Percentiles rank a stretch among this genome's conserved stretches.
These are phyloP conservation scores for Erebia aethiops DNA, from an alignment of 2,888 invertebrate genomes.

Conservation along the genomic window DNA sequence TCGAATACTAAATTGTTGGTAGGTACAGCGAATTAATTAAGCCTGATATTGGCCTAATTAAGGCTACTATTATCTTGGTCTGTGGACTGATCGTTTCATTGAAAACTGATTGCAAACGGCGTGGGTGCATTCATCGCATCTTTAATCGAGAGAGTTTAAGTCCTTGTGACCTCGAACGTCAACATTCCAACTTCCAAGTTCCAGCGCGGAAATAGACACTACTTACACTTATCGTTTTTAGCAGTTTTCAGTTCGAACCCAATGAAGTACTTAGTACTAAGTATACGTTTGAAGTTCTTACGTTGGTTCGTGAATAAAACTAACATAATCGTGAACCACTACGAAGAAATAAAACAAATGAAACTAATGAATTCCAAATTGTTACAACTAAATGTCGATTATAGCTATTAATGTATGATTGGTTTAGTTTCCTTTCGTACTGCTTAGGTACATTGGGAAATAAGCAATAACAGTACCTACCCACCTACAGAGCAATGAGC, in stretches of 20 bases:
- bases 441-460: too few species aligned
- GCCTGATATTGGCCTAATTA: background rate
- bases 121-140: slow-evolving; percentile 37
- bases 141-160: slow-evolving; percentile 35
- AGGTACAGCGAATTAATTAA: slow-evolving; percentile 16
- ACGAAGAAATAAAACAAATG: background rate
- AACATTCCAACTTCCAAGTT: slow-evolving; percentile 32
- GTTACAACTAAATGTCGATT: background rate
- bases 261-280: too few species aligned
- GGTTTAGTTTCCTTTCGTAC: too few species aligned
- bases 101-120: slow-evolving; percentile 31
- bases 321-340: slow-evolving; percentile 18
- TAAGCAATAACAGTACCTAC: too few species aligned
- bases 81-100: slow-evolving; percentile 24
- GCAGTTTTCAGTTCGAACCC: too few species aligned
- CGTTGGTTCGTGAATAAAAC: slow-evolving; percentile 17
- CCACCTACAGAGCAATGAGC: too few species aligned
- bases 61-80: slow-evolving; percentile 14
- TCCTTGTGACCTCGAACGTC: slow-evolving; percentile 39
- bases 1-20: background rate
- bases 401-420: too few species aligned
- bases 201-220: slow-evolving; percentile 33
- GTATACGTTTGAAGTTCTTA: too few species aligned
- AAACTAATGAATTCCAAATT: background rate
- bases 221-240: too few species aligned